Evolutionary conservation across 2,113 vertebrate species (phyloP), one percentile per base, ranked within the genome.

Genomic region (Hepsetus odoe): DNA sequence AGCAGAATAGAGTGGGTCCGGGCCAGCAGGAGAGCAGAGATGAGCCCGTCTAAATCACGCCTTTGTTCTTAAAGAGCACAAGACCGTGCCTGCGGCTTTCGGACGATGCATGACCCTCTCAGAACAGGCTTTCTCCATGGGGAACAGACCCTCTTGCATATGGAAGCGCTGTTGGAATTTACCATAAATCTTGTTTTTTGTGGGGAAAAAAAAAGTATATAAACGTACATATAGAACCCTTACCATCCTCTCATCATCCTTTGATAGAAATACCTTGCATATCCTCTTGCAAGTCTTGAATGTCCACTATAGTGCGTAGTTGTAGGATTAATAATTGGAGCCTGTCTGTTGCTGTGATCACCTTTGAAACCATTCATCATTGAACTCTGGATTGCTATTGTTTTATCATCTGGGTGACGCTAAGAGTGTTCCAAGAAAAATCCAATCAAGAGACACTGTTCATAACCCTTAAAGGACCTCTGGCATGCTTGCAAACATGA

Each of bases 61-160:
- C 35, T 82, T 79, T 66, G 72, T 74, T 75, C 58, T 66, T 74
- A 75, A 79, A 22, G 72, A 61, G 73, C 53, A 58, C 30, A 56
- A 70, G 46, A 61, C 72, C 5, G 6, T 20, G 58, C 72, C 67
- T 58, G 46, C 32, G 10, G 49, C 22, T 18, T 49, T 70, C 12
- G 16, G 33, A 44, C n/a, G 7, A 66, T 70, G 13, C 65, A 24
- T 59, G 66, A 51, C 32, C 46, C 22, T 38, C 61, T 62, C 20
- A 51, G 66, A 44, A 33, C 22, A 42, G 20, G 24, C 5, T 11
- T 32, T 42, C 33, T 33, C 2, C 16, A 40, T 2, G 22, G 51
- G 49, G 62, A 76, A 76, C 24, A 32, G 74, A 33, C 22, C 1
- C 56, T 13, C 26, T 59, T 18, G 46, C 46, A 49, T 49, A 16